Evolutionary conservation across 1,140 invertebrate genomes (phyloP).

Genomic region (Spodoptera litura): DNA sequence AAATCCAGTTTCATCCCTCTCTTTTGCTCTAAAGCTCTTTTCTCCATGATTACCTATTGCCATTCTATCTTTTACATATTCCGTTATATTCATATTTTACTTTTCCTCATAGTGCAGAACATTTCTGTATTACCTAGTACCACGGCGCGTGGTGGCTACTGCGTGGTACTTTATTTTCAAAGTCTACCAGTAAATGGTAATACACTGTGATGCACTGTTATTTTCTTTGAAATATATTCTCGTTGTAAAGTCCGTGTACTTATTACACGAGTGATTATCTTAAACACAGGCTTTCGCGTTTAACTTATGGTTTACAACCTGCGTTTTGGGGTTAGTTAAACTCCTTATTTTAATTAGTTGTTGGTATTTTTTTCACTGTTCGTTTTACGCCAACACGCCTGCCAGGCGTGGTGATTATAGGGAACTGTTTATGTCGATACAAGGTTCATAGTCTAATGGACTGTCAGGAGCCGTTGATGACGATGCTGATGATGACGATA

Average conservation of each 20-base stretch:
- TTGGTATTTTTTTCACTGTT: background rate
- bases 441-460: too few species aligned
- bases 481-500: too few species aligned
- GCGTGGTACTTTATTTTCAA: slow-evolving; percentile 3
- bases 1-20: slow-evolving; percentile 31
- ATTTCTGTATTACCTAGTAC: background rate
- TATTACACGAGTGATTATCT: slow-evolving; percentile 16
- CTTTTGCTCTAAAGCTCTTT: background rate
- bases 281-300: slow-evolving; percentile 9
- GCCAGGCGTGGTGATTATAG: too few species aligned
- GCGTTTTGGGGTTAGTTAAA: slow-evolving; percentile 27
- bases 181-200: background rate
- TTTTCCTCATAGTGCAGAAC: too few species aligned
- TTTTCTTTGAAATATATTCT: background rate
- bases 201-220: background rate
- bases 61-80: background rate
- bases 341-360: slow-evolving; percentile 20
- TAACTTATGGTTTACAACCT: slow-evolving; percentile 23
- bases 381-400: too few species aligned
- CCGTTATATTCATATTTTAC: background rate
- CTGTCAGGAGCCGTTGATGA: too few species aligned
- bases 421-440: too few species aligned
- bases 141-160: background rate
- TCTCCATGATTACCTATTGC: background rate
- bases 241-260: background rate